Conservation (phyloP, 2,888 invertebrate genomes). For the Pollenia griseotomentosa region DNA sequence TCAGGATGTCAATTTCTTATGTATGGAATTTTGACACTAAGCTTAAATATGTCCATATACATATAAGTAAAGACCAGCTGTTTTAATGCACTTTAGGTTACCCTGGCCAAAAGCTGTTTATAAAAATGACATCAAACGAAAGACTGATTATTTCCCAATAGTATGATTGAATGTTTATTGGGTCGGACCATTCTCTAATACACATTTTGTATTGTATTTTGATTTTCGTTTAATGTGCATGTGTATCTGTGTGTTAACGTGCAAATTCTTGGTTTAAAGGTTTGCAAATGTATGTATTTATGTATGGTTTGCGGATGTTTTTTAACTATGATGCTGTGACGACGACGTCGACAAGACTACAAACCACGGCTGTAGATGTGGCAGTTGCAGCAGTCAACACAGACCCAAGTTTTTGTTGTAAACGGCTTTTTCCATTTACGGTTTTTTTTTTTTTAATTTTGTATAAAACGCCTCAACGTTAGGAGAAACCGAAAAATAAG, state of each 20-base stretch:
- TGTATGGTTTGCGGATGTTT: constrained; percentile 47
- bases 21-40: too few relatives aligned
- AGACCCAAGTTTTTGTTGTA: constrained; percentile 18
- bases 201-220: constrained; percentile 4
- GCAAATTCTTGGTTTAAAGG: constrained; percentile 20
- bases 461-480: background rate
- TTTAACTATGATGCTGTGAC: constrained; percentile 34
- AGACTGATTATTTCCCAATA: too few relatives aligned
- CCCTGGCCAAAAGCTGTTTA: too few relatives aligned
- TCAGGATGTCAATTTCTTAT: too few relatives aligned
- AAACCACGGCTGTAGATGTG: background rate
- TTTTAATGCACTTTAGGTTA: background rate
- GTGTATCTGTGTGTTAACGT: background rate
- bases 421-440: constrained; percentile 9
- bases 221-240: background rate
- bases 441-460: constrained; percentile 10
- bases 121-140: too few relatives aligned
- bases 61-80: background rate
- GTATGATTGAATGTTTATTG: too few relatives aligned
- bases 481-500: constrained; percentile 18
- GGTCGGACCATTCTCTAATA: background rate
- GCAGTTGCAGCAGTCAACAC: constrained; percentile 41
- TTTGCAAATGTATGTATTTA: constrained; percentile 24
- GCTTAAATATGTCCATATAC: too few relatives aligned
- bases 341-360: background rate